A percentile compares a stretch with the other conserved stretches of the same genome.
Evolutionary conservation across 2,888 invertebrate genomes (phyloP).

Genomic region (Mythimna albipuncta): DNA sequence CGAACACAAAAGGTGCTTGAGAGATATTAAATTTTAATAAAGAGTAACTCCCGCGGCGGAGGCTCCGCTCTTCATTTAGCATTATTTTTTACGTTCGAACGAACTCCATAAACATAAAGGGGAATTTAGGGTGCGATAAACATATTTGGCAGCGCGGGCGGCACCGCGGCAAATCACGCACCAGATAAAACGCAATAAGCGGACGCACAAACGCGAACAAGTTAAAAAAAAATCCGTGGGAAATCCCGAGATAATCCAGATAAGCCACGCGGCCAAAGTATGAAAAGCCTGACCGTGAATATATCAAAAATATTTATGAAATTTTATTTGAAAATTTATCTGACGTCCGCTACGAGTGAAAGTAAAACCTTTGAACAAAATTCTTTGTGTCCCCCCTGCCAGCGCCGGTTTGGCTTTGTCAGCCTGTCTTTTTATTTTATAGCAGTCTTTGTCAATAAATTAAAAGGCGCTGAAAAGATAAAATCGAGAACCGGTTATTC

Average conservation of each 20-base stretch:
- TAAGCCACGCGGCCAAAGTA: slow-evolving; percentile 88
- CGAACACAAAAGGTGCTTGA: slow-evolving; percentile 74
- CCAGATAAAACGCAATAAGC: slow-evolving; percentile 84
- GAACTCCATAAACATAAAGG: slow-evolving; percentile 77
- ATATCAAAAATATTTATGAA: slow-evolving; percentile 88
- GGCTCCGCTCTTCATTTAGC: slow-evolving; percentile 72
- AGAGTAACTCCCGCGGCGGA: slow-evolving; percentile 73
- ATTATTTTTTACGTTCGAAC: slow-evolving; percentile 76
- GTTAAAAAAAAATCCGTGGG: slow-evolving; percentile 82
- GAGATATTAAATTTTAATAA: slow-evolving; percentile 84
- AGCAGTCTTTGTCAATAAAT: slow-evolving; percentile 66
- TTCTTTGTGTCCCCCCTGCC: slow-evolving; percentile 68
- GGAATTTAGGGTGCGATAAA: slow-evolving; percentile 81
- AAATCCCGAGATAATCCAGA: slow-evolving; percentile 88
- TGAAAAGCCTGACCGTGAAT: slow-evolving; percentile 89
- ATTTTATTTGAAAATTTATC: slow-evolving; percentile 83
- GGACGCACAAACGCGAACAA: slow-evolving; percentile 83
- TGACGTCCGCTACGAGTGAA: slow-evolving; percentile 72
- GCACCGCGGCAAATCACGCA: slow-evolving; percentile 77
- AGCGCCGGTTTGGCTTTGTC: slow-evolving; percentile 62
- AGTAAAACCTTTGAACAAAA: slow-evolving; percentile 67
- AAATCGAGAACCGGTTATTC: slow-evolving; percentile 53
- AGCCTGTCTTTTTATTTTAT: slow-evolving; percentile 60
- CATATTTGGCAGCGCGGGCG: slow-evolving; percentile 78
- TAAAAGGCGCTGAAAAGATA: slow-evolving; percentile 61